These are phyloP conservation scores for Alethe castanea DNA, from an alignment of 2,113 vertebrate genomes.

Conservation along the genomic window DNA sequence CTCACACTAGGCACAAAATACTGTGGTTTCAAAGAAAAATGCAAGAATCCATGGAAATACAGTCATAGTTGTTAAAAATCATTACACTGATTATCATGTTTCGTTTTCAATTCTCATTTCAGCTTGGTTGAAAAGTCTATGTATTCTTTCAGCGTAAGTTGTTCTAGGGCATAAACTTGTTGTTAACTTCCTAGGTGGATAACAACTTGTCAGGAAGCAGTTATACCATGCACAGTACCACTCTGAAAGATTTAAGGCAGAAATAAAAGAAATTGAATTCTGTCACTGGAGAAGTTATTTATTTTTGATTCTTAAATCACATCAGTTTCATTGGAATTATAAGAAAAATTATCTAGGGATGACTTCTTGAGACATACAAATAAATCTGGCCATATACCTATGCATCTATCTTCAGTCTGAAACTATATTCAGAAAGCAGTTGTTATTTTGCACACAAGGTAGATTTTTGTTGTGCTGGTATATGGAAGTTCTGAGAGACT, in stretches of 20 bases:
- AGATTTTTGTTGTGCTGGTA: not conserved
- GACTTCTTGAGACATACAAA: not conserved
- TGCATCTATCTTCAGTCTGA: not conserved
- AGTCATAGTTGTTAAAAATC: not conserved
- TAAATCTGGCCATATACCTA: not conserved
- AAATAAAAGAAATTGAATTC: not conserved
- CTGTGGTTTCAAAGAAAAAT: not conserved
- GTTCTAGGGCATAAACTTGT: not conserved
- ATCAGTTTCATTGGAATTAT: not conserved
- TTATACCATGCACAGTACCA: not conserved
- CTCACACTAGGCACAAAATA: not conserved
- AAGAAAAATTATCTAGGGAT: not conserved
- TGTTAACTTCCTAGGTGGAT: not conserved
- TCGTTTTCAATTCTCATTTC: not conserved
- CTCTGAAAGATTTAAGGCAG: not conserved
- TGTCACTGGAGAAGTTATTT: rapidly evolving
- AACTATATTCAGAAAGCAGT: not conserved
- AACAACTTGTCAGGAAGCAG: not conserved
- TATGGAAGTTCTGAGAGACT: not conserved
- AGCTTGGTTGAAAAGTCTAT: not conserved
- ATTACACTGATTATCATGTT: not conserved
- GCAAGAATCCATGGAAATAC: not conserved
- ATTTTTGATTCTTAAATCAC: not conserved
- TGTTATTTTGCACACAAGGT: not conserved
- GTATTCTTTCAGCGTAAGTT: not conserved